phyloP scores from a whole-genome alignment of 2,797 vertebrate species.

The Manis pentadactyla region DNA sequence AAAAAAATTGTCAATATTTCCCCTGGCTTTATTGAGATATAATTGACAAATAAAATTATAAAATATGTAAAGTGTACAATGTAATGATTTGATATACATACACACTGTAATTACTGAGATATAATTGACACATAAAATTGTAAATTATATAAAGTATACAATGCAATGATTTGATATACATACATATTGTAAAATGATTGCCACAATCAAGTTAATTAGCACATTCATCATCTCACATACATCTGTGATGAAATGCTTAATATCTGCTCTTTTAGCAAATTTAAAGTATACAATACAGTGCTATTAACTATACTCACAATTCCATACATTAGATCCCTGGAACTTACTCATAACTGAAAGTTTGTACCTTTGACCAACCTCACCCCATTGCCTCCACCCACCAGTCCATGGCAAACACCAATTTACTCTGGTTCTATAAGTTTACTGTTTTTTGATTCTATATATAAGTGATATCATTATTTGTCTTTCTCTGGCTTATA shows the following conservation, averaged over 20 bases:
- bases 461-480: not conserved
- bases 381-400: not conserved
- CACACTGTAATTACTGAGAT: too few relatives aligned
- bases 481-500: not conserved
- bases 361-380: not conserved
- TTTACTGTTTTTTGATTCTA: not conserved
- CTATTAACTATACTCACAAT: not conserved
- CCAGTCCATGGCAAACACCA: not conserved
- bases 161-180: too few relatives aligned
- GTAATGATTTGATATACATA: too few relatives aligned
- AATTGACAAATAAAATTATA: too few relatives aligned
- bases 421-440: not conserved
- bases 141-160: too few relatives aligned
- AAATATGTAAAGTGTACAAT: too few relatives aligned
- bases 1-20: not conserved
- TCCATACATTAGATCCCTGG: not conserved
- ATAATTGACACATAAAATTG: too few relatives aligned
- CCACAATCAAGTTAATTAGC: too few relatives aligned
- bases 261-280: not conserved
- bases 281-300: not conserved
- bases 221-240: too few relatives aligned
- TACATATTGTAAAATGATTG: too few relatives aligned
- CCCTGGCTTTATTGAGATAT: not conserved
- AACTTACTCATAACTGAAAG: not conserved
- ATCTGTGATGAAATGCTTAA: too few relatives aligned